Conservation (phyloP, 2,888 invertebrate species). For the Cerceris ruficornis region DNA sequence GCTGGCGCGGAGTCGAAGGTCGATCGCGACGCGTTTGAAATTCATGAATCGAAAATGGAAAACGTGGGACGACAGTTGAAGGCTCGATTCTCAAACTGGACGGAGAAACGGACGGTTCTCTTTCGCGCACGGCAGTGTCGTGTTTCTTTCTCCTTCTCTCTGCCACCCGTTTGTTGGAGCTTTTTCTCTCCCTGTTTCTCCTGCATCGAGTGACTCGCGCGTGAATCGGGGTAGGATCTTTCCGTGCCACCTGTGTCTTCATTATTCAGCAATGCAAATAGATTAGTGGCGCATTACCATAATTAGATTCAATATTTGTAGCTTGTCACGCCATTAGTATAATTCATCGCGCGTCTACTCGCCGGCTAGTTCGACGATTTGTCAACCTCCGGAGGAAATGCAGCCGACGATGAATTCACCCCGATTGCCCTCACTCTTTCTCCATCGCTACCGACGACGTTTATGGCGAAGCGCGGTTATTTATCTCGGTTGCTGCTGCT, state of each 20-base stretch:
- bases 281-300: slow-evolving; percentile 76
- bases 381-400: slow-evolving; percentile 38
- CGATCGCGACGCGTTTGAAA: slow-evolving; percentile 12
- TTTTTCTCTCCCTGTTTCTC: slow-evolving; percentile 52
- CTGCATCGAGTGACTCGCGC: slow-evolving; percentile 68
- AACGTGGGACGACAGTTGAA: background rate
- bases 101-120: slow-evolving; percentile 9
- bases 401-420: background rate
- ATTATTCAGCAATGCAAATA: slow-evolving; percentile 76
- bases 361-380: slow-evolving; percentile 52
- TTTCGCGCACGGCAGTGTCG: slow-evolving; percentile 6
- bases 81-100: slow-evolving; percentile 15
- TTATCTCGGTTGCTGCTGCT: too few relatives aligned
- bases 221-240: slow-evolving; percentile 68
- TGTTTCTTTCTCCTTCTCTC: slow-evolving; percentile 7
- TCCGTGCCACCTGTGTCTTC: slow-evolving; percentile 75
- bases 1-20: too few relatives aligned
- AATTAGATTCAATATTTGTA: slow-evolving; percentile 80
- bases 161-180: slow-evolving; percentile 14
- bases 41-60: slow-evolving; percentile 12
- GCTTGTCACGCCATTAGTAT: slow-evolving; percentile 74
- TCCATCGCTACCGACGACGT: background rate
- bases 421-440: background rate
- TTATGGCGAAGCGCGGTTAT: background rate
- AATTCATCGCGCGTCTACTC: slow-evolving; percentile 68